Evolutionary conservation across 2,113 vertebrate genomes (phyloP).

Genomic region (Herpailurus yagouaroundi): DNA sequence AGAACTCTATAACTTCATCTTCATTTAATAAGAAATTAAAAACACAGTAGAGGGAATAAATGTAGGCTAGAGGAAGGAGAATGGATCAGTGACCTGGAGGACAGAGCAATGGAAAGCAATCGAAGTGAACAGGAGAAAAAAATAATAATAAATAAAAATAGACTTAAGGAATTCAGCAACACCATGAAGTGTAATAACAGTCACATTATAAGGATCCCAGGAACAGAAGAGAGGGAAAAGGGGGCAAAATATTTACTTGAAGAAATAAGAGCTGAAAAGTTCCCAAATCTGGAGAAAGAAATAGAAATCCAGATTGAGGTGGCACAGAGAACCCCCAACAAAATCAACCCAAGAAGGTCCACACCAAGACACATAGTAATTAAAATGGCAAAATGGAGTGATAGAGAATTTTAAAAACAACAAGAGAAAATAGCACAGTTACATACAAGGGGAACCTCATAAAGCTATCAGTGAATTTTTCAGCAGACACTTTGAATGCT

Average conservation of each 20-base stretch:
- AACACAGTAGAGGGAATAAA: neutral
- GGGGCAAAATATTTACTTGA: neutral
- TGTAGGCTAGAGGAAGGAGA: neutral
- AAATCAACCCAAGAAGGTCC: neutral
- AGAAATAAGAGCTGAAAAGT: neutral
- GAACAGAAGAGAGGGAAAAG: neutral
- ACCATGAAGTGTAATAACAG: neutral
- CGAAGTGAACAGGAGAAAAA: neutral
- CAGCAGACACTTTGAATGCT: neutral
- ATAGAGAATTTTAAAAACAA: neutral
- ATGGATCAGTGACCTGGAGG: neutral
- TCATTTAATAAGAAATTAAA: neutral
- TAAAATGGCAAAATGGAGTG: neutral
- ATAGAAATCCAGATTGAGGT: neutral
- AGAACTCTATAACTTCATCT: neutral
- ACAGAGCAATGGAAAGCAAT: neutral
- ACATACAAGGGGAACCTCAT: neutral
- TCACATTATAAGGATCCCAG: neutral
- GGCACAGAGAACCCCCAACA: neutral
- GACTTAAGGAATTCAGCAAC: neutral
- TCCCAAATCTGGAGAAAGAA: neutral
- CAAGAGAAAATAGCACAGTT: neutral
- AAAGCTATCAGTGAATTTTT: neutral
- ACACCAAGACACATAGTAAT: neutral
- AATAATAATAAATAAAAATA: neutral